Conservation (phyloP, 2,888 invertebrate species). For the Clivina fossor region DNA sequence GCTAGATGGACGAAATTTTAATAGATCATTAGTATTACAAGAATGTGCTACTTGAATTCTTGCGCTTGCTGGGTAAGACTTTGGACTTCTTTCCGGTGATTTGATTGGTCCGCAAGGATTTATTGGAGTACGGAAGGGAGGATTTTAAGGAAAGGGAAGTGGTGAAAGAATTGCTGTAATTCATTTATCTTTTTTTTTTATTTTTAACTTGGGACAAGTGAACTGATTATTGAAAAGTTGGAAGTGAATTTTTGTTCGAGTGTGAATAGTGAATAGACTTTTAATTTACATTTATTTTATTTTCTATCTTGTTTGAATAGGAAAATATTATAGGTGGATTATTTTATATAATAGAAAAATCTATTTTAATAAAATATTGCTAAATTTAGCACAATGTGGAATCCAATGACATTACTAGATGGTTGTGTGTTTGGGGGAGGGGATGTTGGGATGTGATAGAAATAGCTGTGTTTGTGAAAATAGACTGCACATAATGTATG, state of each 20-base stretch:
- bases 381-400: too few relatives aligned
- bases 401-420: too few relatives aligned
- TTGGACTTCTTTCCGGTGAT: not conserved
- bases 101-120: constrained; percentile 13
- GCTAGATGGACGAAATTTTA: constrained; percentile 14
- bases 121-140: not conserved
- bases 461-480: too few relatives aligned
- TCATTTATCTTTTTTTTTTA: constrained; percentile 1
- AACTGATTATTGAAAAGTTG: too few relatives aligned
- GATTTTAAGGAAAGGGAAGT: constrained; percentile 1
- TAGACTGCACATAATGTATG: too few relatives aligned
- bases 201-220: not conserved
- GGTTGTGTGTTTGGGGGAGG: too few relatives aligned
- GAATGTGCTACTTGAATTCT: constrained; percentile 12
- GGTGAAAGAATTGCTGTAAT: not conserved
- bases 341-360: too few relatives aligned
- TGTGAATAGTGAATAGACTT: not conserved
- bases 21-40: constrained; percentile 31
- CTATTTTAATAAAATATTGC: too few relatives aligned
- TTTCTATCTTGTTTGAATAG: too few relatives aligned
- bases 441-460: too few relatives aligned
- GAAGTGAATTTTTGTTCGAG: not conserved
- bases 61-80: not conserved
- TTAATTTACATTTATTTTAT: too few relatives aligned
- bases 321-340: too few relatives aligned